Conservation (phyloP, 2,113 vertebrate species). For the Hyperoodon ampullatus region DNA sequence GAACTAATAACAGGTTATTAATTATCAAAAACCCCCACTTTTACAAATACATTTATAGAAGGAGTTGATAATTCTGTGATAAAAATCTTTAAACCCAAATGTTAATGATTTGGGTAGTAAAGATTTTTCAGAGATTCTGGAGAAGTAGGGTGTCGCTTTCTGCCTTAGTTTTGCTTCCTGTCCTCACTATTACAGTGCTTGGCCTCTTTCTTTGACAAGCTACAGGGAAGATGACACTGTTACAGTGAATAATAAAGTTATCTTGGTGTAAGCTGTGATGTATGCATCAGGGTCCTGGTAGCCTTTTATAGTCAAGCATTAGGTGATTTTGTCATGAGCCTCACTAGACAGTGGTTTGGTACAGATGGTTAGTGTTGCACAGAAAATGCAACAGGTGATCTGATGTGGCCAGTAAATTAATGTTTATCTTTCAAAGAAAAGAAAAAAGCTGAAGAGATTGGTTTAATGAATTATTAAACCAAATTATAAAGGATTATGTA, state of each 20-base stretch:
- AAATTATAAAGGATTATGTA: neutral
- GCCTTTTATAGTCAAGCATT: neutral
- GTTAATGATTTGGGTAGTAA: neutral
- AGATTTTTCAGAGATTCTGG: neutral
- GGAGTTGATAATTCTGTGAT: neutral
- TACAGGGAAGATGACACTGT: neutral
- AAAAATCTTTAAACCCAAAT: neutral
- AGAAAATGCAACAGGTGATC: neutral
- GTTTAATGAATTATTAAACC: slow-evolving; percentile 25
- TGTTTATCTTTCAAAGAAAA: slow-evolving; percentile 31
- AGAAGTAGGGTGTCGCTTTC: neutral
- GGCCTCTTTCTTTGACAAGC: neutral
- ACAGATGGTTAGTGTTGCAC: neutral
- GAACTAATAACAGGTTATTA: neutral
- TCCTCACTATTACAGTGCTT: neutral
- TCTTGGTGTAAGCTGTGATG: neutral
- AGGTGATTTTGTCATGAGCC: neutral
- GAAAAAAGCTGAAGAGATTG: neutral
- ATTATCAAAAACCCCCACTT: neutral
- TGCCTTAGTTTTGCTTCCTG: neutral
- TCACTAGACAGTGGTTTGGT: neutral
- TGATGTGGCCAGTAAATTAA: neutral
- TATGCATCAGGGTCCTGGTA: neutral
- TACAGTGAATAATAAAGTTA: neutral
- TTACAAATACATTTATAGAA: neutral